Percentiles rank a stretch among this genome's conserved stretches.
Evolutionary conservation across 2,888 invertebrate species (phyloP).

Genomic region (Rhogogaster chlorosoma): DNA sequence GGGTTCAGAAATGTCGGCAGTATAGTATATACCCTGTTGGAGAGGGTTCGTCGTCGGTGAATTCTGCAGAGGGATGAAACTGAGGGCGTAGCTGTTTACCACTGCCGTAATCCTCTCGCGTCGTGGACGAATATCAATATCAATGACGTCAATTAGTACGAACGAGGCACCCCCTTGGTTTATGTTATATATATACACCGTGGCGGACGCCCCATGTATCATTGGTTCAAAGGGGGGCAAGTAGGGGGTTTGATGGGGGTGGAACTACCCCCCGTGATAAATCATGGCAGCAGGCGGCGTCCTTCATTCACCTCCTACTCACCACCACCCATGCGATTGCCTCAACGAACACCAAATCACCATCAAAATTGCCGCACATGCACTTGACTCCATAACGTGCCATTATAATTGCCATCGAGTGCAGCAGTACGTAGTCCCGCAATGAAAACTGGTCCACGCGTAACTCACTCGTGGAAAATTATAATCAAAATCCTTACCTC

Average conservation of each 20-base stretch:
- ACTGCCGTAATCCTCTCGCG: constrained; percentile 44
- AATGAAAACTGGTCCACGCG: constrained; percentile 4
- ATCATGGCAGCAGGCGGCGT: constrained; percentile 75
- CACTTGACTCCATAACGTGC: constrained; percentile 70
- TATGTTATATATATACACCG: constrained; percentile 21
- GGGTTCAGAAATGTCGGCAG: not conserved
- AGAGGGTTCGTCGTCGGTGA: not conserved
- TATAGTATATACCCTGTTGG: not conserved
- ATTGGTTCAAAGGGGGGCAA: constrained; percentile 11
- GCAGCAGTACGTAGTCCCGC: not conserved
- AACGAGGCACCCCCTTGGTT: constrained; percentile 62
- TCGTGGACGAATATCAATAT: constrained; percentile 77
- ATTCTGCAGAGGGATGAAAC: not conserved
- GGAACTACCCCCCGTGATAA: constrained; percentile 68
- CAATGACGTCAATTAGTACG: constrained; percentile 78
- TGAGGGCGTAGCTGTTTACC: constrained; percentile 48
- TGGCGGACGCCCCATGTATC: constrained; percentile 50
- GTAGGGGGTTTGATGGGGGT: constrained; percentile 22
- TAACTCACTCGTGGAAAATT: not conserved
- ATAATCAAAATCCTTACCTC: not conserved
- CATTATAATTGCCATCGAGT: constrained; percentile 53
- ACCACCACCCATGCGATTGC: constrained; percentile 48
- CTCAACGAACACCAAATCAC: constrained; percentile 45
- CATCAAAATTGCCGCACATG: constrained; percentile 61
- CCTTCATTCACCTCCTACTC: constrained; percentile 72